These are phyloP conservation scores for Cydia amplana DNA, from an alignment of 1,140 invertebrate genomes.

Conservation along the genomic window DNA sequence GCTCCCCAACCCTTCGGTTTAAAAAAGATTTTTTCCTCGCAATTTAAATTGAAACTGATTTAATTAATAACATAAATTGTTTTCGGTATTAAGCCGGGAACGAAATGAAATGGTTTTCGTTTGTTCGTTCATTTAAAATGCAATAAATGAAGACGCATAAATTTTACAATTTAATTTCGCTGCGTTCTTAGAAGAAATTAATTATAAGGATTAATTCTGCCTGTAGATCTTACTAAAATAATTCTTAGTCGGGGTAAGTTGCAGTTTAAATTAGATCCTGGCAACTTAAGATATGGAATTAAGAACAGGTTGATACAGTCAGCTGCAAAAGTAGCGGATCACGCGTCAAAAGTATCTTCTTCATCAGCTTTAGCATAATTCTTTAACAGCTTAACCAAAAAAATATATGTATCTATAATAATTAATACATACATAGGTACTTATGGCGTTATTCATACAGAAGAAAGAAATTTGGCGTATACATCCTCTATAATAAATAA, in stretches of 20 bases:
- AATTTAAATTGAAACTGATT: constrained; percentile 18
- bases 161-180: constrained; percentile 23
- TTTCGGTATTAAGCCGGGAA: constrained; percentile 9
- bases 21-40: constrained; percentile 15
- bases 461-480: too few relatives aligned
- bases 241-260: background rate
- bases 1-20: background rate
- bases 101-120: constrained; percentile 14
- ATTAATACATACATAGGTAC: too few relatives aligned
- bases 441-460: too few relatives aligned
- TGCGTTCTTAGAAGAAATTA: constrained; percentile 29
- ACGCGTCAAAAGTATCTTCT: too few relatives aligned
- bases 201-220: constrained; percentile 6
- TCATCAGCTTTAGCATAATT: too few relatives aligned
- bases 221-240: background rate
- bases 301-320: too few relatives aligned
- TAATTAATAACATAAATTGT: constrained; percentile 32
- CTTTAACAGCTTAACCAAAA: too few relatives aligned
- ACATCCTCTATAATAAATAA: too few relatives aligned
- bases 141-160: constrained; percentile 31
- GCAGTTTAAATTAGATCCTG: constrained; percentile 22
- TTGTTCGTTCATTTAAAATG: constrained; percentile 23
- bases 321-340: too few relatives aligned
- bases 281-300: constrained; percentile 34
- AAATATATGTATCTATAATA: too few relatives aligned